Percentiles rank a stretch among this genome's conserved stretches.
phyloP scores from a whole-genome alignment of 2,888 invertebrate genomes.

The Asteroscopus sphinx region DNA sequence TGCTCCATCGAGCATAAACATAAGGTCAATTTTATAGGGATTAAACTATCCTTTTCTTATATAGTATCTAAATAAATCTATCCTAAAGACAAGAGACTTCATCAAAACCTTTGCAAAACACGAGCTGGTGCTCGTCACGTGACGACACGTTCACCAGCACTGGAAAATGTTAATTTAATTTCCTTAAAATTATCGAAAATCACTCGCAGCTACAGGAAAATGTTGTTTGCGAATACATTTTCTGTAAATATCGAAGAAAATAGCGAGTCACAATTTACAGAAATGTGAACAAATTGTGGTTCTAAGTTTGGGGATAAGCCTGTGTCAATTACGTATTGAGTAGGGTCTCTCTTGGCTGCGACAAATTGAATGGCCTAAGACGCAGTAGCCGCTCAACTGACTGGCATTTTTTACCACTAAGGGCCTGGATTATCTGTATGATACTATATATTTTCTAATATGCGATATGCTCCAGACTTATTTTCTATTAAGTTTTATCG shows the following conservation, averaged over 20 bases:
- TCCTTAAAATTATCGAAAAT: constrained; percentile 31
- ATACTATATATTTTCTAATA: constrained; percentile 72
- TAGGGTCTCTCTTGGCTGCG: constrained; percentile 79
- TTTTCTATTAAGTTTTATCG: constrained; percentile 40
- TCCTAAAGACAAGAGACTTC: too few species aligned
- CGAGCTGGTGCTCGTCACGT: too few species aligned
- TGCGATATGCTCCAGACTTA: constrained; percentile 32
- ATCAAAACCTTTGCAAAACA: too few species aligned
- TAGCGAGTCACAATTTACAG: constrained; percentile 74
- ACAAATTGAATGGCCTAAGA: constrained; percentile 86
- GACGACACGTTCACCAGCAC: too few species aligned
- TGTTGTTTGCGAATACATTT: constrained; percentile 54
- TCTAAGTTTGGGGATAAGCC: constrained; percentile 84
- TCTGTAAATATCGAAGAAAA: constrained; percentile 60
- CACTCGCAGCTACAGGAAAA: constrained; percentile 7
- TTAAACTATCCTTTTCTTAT: too few species aligned
- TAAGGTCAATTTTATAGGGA: too few species aligned
- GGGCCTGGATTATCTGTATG: constrained; percentile 71
- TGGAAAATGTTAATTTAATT: constrained; percentile 16
- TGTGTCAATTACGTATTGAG: constrained; percentile 87
- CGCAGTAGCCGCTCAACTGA: constrained; percentile 70
- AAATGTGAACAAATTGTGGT: constrained; percentile 83
- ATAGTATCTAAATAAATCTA: too few species aligned
- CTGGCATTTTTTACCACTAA: constrained; percentile 84
- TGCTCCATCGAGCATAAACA: too few species aligned